phyloP scores from a whole-genome alignment of 2,797 vertebrate genomes.

The Mormyrus proboscirostris region DNA sequence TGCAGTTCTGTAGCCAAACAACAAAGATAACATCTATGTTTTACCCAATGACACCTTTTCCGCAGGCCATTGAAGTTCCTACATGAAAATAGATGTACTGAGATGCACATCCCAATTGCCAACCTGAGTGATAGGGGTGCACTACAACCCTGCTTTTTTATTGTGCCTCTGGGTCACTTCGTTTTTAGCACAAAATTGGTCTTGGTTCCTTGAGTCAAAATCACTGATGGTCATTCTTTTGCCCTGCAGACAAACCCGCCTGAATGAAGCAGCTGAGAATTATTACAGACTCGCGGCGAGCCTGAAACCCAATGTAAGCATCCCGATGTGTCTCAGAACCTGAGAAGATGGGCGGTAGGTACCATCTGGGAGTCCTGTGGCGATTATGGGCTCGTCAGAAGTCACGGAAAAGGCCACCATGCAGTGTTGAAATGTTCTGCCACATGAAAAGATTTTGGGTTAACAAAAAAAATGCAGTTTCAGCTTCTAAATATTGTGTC shows the following conservation, averaged over 20 bases:
- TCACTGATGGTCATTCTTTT: background rate
- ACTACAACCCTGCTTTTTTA: background rate
- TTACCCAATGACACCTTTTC: background rate
- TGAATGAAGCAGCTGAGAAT: conserved; percentile 70
- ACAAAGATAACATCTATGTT: background rate
- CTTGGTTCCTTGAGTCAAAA: background rate
- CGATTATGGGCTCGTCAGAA: background rate
- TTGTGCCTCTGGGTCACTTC: background rate
- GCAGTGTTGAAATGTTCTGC: background rate
- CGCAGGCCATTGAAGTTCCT: background rate
- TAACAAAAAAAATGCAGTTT: conserved; percentile 2
- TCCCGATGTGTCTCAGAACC: background rate
- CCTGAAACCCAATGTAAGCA: conserved; percentile 69
- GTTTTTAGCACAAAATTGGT: background rate
- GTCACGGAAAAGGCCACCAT: background rate
- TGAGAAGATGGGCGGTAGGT: background rate
- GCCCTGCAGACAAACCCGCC: conserved; percentile 63
- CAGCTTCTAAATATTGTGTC: background rate
- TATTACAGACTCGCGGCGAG: conserved; percentile 68
- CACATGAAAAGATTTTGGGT: background rate
- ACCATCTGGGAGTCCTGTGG: background rate
- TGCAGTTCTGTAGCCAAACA: background rate
- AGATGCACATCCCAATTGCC: background rate
- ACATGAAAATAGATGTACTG: background rate
- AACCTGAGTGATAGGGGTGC: background rate